These are phyloP conservation scores for Psittacula cyanocephala DNA, from an alignment of 2,113 vertebrate genomes.

Conservation along the genomic window DNA sequence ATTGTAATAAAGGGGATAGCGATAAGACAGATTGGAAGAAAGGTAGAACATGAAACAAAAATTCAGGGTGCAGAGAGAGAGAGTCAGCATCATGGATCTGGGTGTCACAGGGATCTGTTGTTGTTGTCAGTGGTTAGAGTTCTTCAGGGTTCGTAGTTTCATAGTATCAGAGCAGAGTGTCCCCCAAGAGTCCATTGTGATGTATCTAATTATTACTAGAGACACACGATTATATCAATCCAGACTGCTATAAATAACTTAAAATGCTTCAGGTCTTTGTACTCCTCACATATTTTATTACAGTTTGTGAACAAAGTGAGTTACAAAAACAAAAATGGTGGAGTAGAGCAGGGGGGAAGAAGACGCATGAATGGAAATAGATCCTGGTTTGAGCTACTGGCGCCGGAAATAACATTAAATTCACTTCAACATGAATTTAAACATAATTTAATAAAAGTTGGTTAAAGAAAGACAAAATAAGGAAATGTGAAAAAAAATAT, in stretches of 20 bases:
- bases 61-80: no score
- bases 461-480: background rate
- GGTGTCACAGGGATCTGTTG: no score
- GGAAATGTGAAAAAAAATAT: background rate
- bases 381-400: background rate
- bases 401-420: background rate
- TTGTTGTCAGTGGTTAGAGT: no score
- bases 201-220: background rate
- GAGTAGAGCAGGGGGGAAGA: background rate
- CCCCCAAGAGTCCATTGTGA: background rate
- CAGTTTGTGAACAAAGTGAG: background rate
- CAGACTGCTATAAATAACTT: background rate
- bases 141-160: no score
- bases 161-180: no score
- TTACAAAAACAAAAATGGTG: background rate
- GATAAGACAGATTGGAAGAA: no score
- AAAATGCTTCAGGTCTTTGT: background rate
- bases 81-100: no score
- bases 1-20: no score
- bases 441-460: background rate
- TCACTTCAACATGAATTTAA: background rate
- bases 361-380: background rate
- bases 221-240: background rate
- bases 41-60: no score
- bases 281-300: background rate